These are phyloP conservation scores for Pomatorhinus ruficollis DNA, from an alignment of 2,113 vertebrate genomes.

Conservation along the genomic window DNA sequence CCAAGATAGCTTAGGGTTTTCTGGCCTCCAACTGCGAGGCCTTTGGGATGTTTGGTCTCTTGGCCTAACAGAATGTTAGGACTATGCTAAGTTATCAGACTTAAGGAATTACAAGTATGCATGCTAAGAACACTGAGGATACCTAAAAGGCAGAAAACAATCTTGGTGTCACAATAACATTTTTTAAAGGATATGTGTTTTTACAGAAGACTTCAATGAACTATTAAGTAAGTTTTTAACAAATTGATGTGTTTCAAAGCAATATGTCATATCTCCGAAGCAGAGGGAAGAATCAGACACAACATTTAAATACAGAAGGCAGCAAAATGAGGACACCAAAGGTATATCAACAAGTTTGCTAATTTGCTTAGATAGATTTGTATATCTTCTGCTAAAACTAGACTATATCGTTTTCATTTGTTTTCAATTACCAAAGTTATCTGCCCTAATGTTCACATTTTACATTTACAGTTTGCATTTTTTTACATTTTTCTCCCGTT, in stretches of 20 bases:
- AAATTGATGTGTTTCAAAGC: neutral
- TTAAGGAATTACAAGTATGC: neutral
- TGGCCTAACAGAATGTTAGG: neutral
- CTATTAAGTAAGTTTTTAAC: neutral
- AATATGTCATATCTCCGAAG: neutral
- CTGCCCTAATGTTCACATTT: neutral
- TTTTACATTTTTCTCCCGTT: neutral
- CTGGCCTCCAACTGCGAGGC: accelerated
- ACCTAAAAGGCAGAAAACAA: neutral
- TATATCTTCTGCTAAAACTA: neutral
- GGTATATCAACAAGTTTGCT: neutral
- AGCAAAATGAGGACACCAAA: neutral
- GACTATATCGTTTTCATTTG: neutral
- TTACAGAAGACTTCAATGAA: neutral
- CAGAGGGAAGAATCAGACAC: neutral
- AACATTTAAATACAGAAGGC: neutral
- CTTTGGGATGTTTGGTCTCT: neutral
- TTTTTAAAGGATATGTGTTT: neutral
- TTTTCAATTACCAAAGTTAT: neutral
- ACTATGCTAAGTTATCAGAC: neutral
- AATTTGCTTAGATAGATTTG: neutral
- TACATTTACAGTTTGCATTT: neutral
- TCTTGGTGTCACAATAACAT: neutral
- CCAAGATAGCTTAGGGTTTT: neutral
- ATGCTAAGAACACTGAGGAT: neutral